Conservation (phyloP, 2,113 vertebrate genomes). For the Gymnocephalus cernua region DNA sequence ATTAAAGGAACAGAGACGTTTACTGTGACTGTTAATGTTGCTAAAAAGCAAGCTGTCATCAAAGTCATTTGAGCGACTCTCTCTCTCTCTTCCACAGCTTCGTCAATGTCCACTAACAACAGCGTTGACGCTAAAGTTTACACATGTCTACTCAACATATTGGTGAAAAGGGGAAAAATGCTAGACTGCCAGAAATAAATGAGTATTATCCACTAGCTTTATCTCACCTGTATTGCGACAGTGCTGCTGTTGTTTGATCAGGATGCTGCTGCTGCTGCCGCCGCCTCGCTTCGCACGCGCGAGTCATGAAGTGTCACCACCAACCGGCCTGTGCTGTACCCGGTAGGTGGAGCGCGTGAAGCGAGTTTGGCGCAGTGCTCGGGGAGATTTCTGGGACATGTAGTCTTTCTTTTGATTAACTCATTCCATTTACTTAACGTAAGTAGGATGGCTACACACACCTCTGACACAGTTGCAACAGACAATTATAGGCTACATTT, state of each 20-base stretch:
- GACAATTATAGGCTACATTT: neutral
- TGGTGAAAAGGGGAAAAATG: neutral
- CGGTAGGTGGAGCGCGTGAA: conserved; percentile 78
- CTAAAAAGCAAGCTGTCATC: conserved; percentile 5
- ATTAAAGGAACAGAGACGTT: neutral
- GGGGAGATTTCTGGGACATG: conserved; percentile 70
- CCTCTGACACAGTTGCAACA: neutral
- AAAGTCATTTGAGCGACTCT: conserved; percentile 35
- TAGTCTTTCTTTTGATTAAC: conserved; percentile 41
- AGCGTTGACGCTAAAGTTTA: conserved; percentile 29
- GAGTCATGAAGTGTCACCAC: conserved; percentile 34
- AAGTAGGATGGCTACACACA: no score
- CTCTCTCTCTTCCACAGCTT: conserved; percentile 18
- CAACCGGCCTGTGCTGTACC: conserved; percentile 12
- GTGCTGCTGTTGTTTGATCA: conserved; percentile 33
- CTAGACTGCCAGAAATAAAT: neutral
- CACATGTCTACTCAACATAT: neutral
- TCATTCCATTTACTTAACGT: neutral
- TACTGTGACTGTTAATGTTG: neutral
- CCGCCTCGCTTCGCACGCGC: conserved; percentile 54
- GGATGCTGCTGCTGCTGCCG: conserved; percentile 66
- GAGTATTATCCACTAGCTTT: neutral
- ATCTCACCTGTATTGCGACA: conserved; percentile 78
- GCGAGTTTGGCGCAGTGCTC: conserved; percentile 76
- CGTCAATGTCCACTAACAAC: conserved; percentile 10